phyloP scores from a whole-genome alignment of 2,888 invertebrate genomes.

The Branchinecta sandiegonensis region DNA sequence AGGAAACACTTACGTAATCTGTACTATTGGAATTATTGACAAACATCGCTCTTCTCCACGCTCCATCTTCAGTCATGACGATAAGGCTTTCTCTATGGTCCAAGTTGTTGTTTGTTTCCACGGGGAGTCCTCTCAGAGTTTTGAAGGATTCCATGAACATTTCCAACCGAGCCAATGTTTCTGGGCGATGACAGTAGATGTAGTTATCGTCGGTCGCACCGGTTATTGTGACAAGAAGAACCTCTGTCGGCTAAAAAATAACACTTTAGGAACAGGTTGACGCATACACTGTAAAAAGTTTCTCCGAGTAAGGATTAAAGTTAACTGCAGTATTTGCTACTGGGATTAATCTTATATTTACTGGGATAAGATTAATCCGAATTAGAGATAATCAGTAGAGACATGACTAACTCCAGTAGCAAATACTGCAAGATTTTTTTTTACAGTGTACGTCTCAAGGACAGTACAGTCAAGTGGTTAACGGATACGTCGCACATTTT shows the following conservation, averaged over 20 bases:
- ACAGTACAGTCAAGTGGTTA: no score
- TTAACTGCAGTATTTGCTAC: no score
- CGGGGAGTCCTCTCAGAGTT: background rate
- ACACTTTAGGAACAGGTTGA: no score
- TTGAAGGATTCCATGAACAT: background rate
- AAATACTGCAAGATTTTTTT: no score
- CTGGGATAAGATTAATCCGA: no score
- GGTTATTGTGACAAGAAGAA: background rate
- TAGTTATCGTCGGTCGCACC: conserved; percentile 4
- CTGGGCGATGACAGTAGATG: conserved; percentile 4
- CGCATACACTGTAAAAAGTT: no score
- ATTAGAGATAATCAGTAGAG: no score
- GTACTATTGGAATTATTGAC: background rate
- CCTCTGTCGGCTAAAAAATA: background rate
- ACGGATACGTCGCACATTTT: no score
- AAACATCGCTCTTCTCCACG: background rate
- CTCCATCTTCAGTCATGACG: background rate
- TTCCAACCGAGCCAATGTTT: background rate
- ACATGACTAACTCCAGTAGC: no score
- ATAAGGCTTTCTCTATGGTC: background rate
- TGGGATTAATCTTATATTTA: no score
- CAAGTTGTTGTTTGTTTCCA: background rate
- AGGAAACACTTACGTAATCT: background rate
- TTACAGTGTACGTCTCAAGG: no score
- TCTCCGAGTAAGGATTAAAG: no score